Conservation (phyloP, 2,797 vertebrate genomes). For the Caiman crocodilus region DNA sequence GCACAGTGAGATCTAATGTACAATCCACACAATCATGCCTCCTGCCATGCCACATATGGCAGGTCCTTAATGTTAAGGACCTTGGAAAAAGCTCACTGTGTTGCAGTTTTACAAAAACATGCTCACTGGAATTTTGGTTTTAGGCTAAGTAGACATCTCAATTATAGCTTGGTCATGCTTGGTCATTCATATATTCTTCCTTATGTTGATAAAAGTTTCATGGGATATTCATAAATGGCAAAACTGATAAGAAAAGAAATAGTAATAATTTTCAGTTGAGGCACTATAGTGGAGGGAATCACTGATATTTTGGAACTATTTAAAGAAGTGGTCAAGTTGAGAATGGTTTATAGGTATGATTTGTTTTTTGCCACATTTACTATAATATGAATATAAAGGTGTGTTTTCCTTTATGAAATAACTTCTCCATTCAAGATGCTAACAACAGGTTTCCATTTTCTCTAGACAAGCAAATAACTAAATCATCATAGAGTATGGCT, state of each 20-base stretch:
- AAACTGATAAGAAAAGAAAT: not conserved
- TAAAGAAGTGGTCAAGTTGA: not conserved
- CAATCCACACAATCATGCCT: too few relatives aligned
- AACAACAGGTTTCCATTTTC: not conserved
- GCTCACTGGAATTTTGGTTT: not conserved
- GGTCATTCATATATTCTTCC: not conserved
- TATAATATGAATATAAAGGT: not conserved
- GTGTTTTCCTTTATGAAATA: not conserved
- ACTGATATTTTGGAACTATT: not conserved
- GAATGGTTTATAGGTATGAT: not conserved
- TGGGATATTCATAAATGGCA: not conserved
- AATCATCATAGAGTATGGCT: not conserved
- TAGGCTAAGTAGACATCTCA: not conserved
- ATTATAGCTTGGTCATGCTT: not conserved
- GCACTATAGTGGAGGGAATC: not conserved
- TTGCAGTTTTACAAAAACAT: not conserved
- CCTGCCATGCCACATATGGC: too few relatives aligned
- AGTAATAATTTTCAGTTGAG: not conserved
- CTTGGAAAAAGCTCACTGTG: not conserved
- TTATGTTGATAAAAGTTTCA: not conserved
- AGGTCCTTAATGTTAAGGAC: not conserved
- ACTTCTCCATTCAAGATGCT: not conserved
- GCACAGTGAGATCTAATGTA: not conserved
- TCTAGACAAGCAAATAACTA: not conserved
- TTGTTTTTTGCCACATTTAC: not conserved